phyloP scores from a whole-genome alignment of 2,113 vertebrate genomes.

The Archilochus colubris region DNA sequence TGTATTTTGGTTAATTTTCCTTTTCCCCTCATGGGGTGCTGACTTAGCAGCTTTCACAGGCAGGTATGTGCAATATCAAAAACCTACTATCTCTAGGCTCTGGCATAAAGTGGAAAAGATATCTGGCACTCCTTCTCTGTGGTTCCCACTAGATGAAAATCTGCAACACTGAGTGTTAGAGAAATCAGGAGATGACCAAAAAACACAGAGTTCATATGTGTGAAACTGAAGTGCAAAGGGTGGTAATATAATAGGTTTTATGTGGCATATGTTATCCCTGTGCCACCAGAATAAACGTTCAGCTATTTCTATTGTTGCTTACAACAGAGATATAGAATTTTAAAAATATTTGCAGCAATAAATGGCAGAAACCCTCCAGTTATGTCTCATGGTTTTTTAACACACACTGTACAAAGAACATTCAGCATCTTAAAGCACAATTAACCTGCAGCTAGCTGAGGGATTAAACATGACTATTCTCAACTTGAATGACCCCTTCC shows the following conservation, averaged over 20 bases:
- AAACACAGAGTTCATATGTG: background rate
- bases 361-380: background rate
- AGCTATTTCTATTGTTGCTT: slow-evolving; percentile 49
- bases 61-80: background rate
- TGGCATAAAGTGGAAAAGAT: background rate
- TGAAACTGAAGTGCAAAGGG: background rate
- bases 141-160: background rate
- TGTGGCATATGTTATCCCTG: background rate
- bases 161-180: background rate
- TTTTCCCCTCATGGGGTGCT: background rate
- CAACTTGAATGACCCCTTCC: slow-evolving; percentile 80
- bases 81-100: background rate
- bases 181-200: background rate
- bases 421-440: slow-evolving; percentile 66
- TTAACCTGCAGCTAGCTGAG: slow-evolving; percentile 76
- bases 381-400: slow-evolving; percentile 64
- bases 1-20: background rate
- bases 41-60: background rate
- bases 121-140: background rate
- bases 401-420: slow-evolving; percentile 13
- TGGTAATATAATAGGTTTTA: slow-evolving; percentile 16
- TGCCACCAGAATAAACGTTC: slow-evolving; percentile 35
- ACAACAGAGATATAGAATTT: slow-evolving; percentile 40
- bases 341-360: background rate
- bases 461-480: slow-evolving; percentile 78